Conservation (phyloP, 2,888 invertebrate genomes). For the Adelphocoris suturalis region DNA sequence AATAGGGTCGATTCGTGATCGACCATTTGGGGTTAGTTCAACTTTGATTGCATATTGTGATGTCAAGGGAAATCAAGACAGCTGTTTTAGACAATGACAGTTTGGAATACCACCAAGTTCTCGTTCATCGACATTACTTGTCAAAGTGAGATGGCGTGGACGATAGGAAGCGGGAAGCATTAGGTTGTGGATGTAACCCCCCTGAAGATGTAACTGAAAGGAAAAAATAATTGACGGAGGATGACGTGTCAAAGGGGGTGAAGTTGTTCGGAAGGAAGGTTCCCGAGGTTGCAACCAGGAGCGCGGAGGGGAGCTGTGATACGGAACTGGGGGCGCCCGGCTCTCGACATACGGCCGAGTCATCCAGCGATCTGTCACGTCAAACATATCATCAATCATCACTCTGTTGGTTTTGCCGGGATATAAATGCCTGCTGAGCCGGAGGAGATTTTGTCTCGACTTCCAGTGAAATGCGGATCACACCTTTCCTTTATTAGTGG, state of each 20-base stretch:
- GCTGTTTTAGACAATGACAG: background rate
- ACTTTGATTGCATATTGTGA: too few relatives aligned
- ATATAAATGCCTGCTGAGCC: constrained; percentile 8
- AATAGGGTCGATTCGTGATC: too few relatives aligned
- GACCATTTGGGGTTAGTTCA: too few relatives aligned
- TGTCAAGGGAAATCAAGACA: too few relatives aligned
- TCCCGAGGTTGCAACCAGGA: constrained; percentile 14
- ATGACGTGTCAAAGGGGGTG: constrained; percentile 65
- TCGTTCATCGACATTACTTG: background rate
- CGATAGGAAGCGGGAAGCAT: constrained; percentile 5
- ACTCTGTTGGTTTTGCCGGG: constrained; percentile 58
- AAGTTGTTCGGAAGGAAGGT: background rate
- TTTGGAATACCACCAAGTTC: background rate
- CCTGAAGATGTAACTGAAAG: constrained; percentile 66
- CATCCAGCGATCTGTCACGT: constrained; percentile 69
- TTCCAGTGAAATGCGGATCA: constrained; percentile 9
- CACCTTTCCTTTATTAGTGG: background rate
- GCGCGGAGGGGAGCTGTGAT: constrained; percentile 33
- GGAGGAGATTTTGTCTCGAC: constrained; percentile 47
- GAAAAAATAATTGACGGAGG: constrained; percentile 68
- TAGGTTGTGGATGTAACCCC: constrained; percentile 14
- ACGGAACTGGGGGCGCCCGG: constrained; percentile 23
- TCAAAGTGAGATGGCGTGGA: background rate
- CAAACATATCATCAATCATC: constrained; percentile 66
- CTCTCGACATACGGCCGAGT: constrained; percentile 65